phyloP scores from a whole-genome alignment of 2,797 vertebrate genomes.

The Pelochelys cantorii region DNA sequence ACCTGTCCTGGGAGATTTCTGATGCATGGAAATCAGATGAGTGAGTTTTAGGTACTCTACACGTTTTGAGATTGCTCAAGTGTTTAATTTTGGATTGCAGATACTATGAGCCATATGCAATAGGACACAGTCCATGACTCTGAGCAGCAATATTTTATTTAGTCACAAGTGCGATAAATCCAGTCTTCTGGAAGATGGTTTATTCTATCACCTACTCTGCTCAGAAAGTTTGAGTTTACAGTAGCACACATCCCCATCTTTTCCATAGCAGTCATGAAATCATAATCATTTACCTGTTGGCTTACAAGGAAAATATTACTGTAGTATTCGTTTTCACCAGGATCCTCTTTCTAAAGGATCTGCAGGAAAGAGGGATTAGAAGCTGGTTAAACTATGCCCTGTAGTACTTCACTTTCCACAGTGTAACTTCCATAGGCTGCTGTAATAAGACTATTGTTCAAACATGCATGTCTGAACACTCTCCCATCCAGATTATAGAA shows the following conservation, averaged over 20 bases:
- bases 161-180: neutral
- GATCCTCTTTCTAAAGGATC: constrained; percentile 18
- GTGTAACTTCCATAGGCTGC: neutral
- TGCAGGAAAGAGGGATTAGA: constrained; percentile 27
- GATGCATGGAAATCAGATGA: constrained; percentile 32
- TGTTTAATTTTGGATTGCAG: neutral
- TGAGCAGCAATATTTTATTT: neutral
- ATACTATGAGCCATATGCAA: neutral
- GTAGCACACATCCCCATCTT: neutral
- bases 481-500: neutral
- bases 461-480: constrained; percentile 8
- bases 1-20: constrained; percentile 40
- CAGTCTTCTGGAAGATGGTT: rapidly evolving
- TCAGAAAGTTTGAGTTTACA: neutral
- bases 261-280: neutral
- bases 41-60: neutral
- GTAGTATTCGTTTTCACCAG: neutral
- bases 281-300: neutral
- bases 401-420: constrained; percentile 60
- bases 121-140: neutral
- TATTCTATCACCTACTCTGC: neutral
- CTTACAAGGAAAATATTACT: neutral
- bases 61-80: constrained; percentile 1
- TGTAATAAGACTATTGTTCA: neutral
- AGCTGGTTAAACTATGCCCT: constrained; percentile 42